Conservation (phyloP, 2,113 vertebrate genomes). For the Egretta garzetta region DNA sequence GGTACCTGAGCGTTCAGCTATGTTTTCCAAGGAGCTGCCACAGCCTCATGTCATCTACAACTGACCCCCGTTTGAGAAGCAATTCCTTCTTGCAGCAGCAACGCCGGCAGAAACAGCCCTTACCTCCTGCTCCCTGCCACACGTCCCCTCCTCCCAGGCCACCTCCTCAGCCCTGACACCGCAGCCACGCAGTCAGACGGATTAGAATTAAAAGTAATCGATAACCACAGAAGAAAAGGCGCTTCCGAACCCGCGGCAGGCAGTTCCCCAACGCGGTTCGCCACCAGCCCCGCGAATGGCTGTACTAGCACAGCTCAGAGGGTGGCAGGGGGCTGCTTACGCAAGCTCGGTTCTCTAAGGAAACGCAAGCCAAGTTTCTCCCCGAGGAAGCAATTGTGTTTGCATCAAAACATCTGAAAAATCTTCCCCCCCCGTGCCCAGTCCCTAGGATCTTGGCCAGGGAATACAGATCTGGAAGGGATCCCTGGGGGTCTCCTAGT, state of each 20-base stretch:
- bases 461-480: neutral
- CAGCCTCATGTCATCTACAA: neutral
- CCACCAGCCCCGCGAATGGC: neutral
- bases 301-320: neutral
- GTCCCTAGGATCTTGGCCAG: neutral
- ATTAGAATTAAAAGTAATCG: neutral
- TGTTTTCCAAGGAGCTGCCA: neutral
- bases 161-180: neutral
- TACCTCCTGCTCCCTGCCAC: constrained; percentile 20
- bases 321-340: constrained; percentile 47
- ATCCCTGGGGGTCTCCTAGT: neutral
- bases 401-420: constrained; percentile 49
- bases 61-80: neutral
- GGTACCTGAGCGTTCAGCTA: neutral
- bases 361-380: constrained; percentile 15
- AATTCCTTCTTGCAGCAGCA: neutral
- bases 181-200: neutral
- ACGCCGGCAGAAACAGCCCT: neutral
- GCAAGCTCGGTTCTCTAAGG: neutral
- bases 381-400: constrained; percentile 26
- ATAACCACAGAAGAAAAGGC: neutral
- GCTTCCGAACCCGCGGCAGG: neutral
- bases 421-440: neutral
- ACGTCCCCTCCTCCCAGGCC: neutral
- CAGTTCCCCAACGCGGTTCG: accelerated